Evolutionary conservation across 2,797 vertebrate genomes (phyloP).

Genomic region (Stomatorhinus walkeri): DNA sequence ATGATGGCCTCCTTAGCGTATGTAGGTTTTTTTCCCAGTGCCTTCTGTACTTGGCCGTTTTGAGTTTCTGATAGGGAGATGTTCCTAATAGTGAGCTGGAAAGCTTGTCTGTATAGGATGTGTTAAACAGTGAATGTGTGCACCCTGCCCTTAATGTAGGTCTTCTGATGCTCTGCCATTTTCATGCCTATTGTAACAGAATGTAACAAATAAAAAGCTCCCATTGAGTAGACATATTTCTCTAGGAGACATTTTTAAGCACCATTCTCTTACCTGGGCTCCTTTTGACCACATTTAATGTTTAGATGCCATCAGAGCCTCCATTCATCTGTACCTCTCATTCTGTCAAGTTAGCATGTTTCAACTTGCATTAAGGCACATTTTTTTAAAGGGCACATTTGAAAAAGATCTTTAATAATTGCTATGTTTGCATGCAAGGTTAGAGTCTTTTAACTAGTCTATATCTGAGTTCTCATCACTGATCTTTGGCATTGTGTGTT

Average conservation of each 20-base stretch:
- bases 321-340: not conserved
- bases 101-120: not conserved
- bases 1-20: not conserved
- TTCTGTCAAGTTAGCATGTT: not conserved
- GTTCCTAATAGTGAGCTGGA: not conserved
- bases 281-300: not conserved
- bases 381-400: slow-evolving; percentile 3
- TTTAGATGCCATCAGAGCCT: not conserved
- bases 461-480: not conserved
- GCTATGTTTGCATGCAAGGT: not conserved
- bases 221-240: not conserved
- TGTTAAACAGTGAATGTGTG: not conserved
- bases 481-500: not conserved
- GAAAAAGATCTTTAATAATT: not conserved
- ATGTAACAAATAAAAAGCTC: not conserved
- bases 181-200: not conserved
- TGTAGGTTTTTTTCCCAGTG: not conserved
- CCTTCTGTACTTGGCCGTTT: slow-evolving; percentile 3
- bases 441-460: not conserved
- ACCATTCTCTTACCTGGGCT: not conserved
- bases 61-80: not conserved
- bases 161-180: not conserved
- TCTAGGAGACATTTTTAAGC: not conserved
- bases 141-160: not conserved
- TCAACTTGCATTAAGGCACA: not conserved